A percentile compares a stretch with the other conserved stretches of the same genome.
phyloP scores from a whole-genome alignment of 2,888 invertebrate species.

The Agrotis puta region DNA sequence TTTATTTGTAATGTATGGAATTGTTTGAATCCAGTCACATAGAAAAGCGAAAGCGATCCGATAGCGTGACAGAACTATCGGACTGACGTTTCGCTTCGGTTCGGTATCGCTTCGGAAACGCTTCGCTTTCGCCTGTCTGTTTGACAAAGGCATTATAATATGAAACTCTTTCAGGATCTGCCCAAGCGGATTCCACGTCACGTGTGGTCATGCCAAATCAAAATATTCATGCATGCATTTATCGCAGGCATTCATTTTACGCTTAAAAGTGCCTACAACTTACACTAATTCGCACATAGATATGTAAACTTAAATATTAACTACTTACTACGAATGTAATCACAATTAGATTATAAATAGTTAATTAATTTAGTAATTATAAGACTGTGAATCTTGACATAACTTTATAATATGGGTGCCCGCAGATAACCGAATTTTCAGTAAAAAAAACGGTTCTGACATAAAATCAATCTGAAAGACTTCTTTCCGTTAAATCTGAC shows the following conservation, averaged over 20 bases:
- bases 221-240: conserved; percentile 25
- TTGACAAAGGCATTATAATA: too few species aligned
- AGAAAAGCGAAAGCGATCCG: too few species aligned
- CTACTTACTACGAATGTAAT: conserved; percentile 29
- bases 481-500: too few species aligned
- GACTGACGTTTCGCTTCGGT: too few species aligned
- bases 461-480: not conserved
- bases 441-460: not conserved
- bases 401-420: not conserved
- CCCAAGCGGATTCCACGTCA: too few species aligned
- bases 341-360: conserved; percentile 40
- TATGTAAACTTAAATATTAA: conserved; percentile 1
- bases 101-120: too few species aligned
- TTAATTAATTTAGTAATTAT: conserved; percentile 12
- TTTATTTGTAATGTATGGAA: too few species aligned
- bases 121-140: too few species aligned
- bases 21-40: too few species aligned
- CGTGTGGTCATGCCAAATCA: not conserved
- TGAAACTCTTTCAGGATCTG: too few species aligned
- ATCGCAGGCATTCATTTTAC: conserved; percentile 39
- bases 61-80: too few species aligned
- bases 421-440: not conserved
- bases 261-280: conserved; percentile 45
- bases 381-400: conserved; percentile 39
- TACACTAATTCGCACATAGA: conserved; percentile 16